These are phyloP conservation scores for Rousettus leschenaultii DNA, from an alignment of 2,113 vertebrate species.

Conservation along the genomic window DNA sequence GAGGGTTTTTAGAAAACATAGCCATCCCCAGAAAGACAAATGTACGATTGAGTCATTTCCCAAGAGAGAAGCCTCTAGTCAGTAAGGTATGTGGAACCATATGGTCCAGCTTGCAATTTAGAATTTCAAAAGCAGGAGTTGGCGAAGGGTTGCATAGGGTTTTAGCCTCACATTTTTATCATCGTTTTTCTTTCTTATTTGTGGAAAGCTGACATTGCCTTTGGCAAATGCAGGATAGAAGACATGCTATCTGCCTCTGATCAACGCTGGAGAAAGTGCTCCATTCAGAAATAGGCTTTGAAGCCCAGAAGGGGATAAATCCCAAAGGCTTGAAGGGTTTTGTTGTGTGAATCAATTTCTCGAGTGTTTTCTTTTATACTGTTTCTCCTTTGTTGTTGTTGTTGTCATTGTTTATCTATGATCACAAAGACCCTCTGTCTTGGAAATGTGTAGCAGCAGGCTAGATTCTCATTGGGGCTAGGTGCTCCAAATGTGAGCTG, in stretches of 20 bases:
- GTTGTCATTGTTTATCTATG: not conserved
- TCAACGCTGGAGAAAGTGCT: not conserved
- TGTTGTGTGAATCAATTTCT: not conserved
- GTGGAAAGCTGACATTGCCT: not conserved
- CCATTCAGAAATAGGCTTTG: not conserved
- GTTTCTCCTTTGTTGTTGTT: not conserved
- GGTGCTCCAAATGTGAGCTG: not conserved
- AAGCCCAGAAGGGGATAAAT: not conserved
- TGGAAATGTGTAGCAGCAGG: not conserved
- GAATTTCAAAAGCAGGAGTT: slow-evolving; percentile 59
- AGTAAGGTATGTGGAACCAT: slow-evolving; percentile 21
- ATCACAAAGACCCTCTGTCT: not conserved
- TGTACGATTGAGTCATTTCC: slow-evolving; percentile 30
- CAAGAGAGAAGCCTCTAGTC: slow-evolving; percentile 34
- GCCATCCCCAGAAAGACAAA: slow-evolving; percentile 38
- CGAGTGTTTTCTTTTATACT: not conserved
- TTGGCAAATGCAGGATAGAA: not conserved
- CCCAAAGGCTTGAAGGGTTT: not conserved
- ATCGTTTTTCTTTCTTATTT: slow-evolving; percentile 39
- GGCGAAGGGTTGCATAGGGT: not conserved
- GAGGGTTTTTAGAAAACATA: slow-evolving; percentile 24
- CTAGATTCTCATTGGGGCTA: not conserved
- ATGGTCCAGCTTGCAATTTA: not conserved
- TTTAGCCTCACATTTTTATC: slow-evolving; percentile 37
- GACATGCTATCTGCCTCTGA: not conserved